Evolutionary conservation across 2,888 invertebrate genomes (phyloP), one percentile per base, ranked within the genome.

Genomic region (Zonitis immaculata): DNA sequence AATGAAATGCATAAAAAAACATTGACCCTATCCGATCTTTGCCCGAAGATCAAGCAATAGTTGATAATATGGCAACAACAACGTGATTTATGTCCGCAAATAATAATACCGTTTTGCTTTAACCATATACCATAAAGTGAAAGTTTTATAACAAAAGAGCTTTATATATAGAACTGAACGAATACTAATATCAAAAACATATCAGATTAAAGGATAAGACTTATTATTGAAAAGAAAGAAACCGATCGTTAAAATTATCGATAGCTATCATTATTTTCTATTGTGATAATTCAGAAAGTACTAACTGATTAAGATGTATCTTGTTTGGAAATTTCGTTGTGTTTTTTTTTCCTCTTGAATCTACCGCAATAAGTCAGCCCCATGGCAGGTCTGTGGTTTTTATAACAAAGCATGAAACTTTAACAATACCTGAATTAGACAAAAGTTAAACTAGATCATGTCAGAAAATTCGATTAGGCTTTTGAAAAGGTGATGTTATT

Each of bases 1-100:
- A 44, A 26, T 28, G 27, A 35, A 35, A 44, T 28, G 25, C 14
- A 28, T 11, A n/a, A n/a, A n/a, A n/a, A 44, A 44, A 27, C 44
- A 26, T 44, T 44, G 44, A 44, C 44, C 44, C 27, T 44, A 27
- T 26, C 18, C 44, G 44, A 44, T 44, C 44, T 44, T 27, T 28
- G 25, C 27, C 44, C 25, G 16, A 22, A 44, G 44, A 27, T 25
- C 44, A 44, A 44, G 27, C 44, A 44, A 44, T 44, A 44, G 44
- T 28, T 28, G 44, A 44, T 44, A 44, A 44, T 44, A 16, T 18
- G 27, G 25, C 44, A 44, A 44, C 22, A 44, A 44, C 35, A 9
- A 2, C 9, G 44, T 44, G 44, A 44, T 44, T 44, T 44, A 44
- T 44, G 27, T n/a, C 44, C 1, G 44, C 12, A 44, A 44, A 44